Conservation (phyloP, 2,113 vertebrate genomes). For the Gadus macrocephalus region DNA sequence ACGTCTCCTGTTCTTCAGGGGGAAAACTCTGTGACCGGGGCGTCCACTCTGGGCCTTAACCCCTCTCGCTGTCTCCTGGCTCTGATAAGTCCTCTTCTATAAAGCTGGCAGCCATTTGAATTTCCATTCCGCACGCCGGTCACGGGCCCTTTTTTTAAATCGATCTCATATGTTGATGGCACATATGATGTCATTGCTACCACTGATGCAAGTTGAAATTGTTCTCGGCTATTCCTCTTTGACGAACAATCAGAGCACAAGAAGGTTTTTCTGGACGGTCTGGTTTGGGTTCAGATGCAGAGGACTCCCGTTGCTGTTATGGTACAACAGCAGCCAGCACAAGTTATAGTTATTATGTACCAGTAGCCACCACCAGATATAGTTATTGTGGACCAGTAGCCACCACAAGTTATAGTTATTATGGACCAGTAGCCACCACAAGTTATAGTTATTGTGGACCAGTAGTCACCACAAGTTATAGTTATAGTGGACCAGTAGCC, state of each 20-base stretch:
- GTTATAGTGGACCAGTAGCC: too few species aligned
- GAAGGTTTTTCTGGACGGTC: neutral
- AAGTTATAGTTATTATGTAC: too few species aligned
- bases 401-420: neutral
- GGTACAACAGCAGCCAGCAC: neutral
- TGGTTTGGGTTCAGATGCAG: slow-evolving; percentile 34
- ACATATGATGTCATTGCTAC: slow-evolving; percentile 37
- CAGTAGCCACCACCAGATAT: too few species aligned
- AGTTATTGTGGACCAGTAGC: neutral
- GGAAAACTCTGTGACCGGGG: neutral
- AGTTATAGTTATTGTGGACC: slow-evolving; percentile 11
- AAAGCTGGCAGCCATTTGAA: slow-evolving; percentile 9
- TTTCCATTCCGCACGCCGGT: slow-evolving; percentile 27
- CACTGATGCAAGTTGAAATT: slow-evolving; percentile 27
- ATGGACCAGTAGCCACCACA: too few species aligned
- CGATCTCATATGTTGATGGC: slow-evolving; percentile 45
- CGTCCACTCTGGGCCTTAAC: slow-evolving; percentile 1
- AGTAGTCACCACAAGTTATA: neutral
- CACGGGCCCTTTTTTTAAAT: slow-evolving; percentile 32
- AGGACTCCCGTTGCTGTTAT: slow-evolving; percentile 28
- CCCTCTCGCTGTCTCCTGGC: slow-evolving; percentile 30
- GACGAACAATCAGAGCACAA: slow-evolving; percentile 25
- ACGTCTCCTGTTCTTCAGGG: neutral
- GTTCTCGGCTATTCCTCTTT: slow-evolving; percentile 22
- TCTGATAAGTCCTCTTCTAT: slow-evolving; percentile 14